phyloP scores from a whole-genome alignment of 1,140 invertebrate genomes.

The Parapsyche elsis region DNA sequence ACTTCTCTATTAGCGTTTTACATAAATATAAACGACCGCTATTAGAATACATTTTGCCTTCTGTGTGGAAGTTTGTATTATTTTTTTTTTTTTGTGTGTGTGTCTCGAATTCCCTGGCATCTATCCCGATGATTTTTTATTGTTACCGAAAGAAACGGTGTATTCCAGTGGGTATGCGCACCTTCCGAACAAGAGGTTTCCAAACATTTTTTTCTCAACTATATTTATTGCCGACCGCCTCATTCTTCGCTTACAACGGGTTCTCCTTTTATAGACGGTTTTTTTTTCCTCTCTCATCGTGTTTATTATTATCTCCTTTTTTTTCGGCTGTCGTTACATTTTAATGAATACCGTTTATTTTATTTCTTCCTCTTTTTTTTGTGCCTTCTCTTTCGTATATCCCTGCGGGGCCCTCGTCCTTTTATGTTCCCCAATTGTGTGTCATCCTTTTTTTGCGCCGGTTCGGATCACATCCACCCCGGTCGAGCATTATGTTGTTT shows the following conservation, averaged over 20 bases:
- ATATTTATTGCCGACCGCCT: constrained; percentile 54
- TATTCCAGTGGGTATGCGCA: constrained; percentile 26
- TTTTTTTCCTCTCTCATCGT: constrained; percentile 44
- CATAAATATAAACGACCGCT: constrained; percentile 36
- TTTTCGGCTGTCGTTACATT: constrained; percentile 54
- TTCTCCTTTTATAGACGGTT: constrained; percentile 41
- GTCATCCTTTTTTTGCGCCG: constrained; percentile 48
- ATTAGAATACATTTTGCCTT: constrained; percentile 33
- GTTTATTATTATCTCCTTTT: constrained; percentile 54
- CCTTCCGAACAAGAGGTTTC: constrained; percentile 29
- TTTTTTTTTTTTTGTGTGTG: constrained; percentile 20
- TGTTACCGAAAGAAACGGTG: constrained; percentile 6
- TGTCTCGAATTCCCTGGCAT: constrained; percentile 17
- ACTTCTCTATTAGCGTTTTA: constrained; percentile 29
- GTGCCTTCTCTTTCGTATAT: constrained; percentile 7
- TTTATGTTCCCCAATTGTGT: constrained; percentile 47
- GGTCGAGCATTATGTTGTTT: constrained; percentile 56
- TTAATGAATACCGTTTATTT: constrained; percentile 57
- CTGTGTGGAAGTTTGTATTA: constrained; percentile 34
- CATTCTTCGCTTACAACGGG: constrained; percentile 42
- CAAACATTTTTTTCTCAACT: constrained; percentile 48
- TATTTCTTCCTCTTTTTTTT: constrained; percentile 53
- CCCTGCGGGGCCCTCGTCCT: constrained; percentile 49
- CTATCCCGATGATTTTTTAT: constrained; percentile 23
- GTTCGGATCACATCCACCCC: constrained; percentile 46